Base-by-base conservation (phyloP, 1,140 invertebrate genomes). In the Caenorhabditis briggsae region DNA sequence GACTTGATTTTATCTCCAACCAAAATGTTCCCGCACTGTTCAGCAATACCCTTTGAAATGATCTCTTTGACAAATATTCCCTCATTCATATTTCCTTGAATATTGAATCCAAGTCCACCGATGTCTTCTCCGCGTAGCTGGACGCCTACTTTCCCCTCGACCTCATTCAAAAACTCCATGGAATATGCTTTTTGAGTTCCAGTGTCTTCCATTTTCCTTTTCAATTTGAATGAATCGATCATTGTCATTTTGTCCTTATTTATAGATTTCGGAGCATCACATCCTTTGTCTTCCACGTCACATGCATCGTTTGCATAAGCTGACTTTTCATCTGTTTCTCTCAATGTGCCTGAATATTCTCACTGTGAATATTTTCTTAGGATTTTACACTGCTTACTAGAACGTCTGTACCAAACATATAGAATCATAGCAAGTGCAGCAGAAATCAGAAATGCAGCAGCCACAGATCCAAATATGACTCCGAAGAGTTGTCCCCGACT, bases 41-140 rank as follows among this genome's bases (percentile, higher is more conserved):
- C 95, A 0, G 96, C 96, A 0, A 96, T 96, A 1, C 96, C 96
- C 86, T 95, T 95, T 90, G 96, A 95, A 20, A 96, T 94, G 2
- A 97, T 95, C 89, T 96, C 96, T 91, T 96, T 96, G 43, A 97
- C 95, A 91, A 95, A 96, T 84, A 97, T 96, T 1, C 96, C 96
- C 88, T 97, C 96, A 84, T 95, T 93, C 94, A 96, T 96, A 90
- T 96, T 96, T 6, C 96, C 96, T 82, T 95, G 95, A 33, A 87
- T 95, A 91, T 96, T 95, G 93, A 97, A 96, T n/a, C 96, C 96
- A 0, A 97, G 93, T 0, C 96, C 96, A 1, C 96, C 96, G 93
- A 97, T 96, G 93, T 97, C 96, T 61, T 95, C 95, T 20, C 82
- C 86, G n/a, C 82, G 55, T 25, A 89, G 46, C 25, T 88, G 87